A percentile compares a stretch with the other conserved stretches of the same genome.
Evolutionary conservation across 2,113 vertebrate species (phyloP).

Genomic region (Oxyura jamaicensis): DNA sequence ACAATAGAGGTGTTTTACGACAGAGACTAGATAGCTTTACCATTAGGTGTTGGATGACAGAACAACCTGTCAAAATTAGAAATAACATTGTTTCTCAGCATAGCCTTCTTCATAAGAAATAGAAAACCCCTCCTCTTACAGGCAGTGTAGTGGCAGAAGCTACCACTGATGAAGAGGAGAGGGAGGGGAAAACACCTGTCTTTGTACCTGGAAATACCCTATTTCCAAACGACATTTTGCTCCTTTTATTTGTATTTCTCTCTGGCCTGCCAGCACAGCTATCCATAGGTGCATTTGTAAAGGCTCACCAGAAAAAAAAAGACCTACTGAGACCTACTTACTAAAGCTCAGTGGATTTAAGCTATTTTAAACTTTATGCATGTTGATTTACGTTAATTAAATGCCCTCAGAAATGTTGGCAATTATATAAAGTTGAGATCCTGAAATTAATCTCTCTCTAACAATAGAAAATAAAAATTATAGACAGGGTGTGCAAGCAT

Average conservation of each 20-base stretch:
- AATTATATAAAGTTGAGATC: not conserved
- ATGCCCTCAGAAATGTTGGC: not conserved
- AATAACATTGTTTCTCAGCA: not conserved
- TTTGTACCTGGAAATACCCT: not conserved
- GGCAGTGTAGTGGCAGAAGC: not conserved
- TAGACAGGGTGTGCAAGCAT: not conserved
- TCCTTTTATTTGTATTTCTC: not conserved
- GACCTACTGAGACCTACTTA: slow-evolving; percentile 16
- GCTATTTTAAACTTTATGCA: not conserved
- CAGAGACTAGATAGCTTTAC: not conserved
- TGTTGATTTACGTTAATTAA: not conserved
- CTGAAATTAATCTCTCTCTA: not conserved
- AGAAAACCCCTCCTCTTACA: not conserved
- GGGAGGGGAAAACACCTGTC: not conserved
- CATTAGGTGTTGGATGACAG: not conserved
- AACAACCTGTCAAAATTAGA: not conserved
- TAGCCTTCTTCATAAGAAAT: accelerated
- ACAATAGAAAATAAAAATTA: not conserved
- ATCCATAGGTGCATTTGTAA: not conserved
- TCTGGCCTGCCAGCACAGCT: not conserved
- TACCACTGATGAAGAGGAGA: not conserved
- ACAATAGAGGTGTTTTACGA: not conserved
- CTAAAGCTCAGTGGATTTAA: not conserved
- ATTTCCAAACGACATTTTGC: not conserved
- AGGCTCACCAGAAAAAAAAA: not conserved